Base-by-base conservation (phyloP, 2,113 vertebrate genomes). In the Orthonyx spaldingii region DNA sequence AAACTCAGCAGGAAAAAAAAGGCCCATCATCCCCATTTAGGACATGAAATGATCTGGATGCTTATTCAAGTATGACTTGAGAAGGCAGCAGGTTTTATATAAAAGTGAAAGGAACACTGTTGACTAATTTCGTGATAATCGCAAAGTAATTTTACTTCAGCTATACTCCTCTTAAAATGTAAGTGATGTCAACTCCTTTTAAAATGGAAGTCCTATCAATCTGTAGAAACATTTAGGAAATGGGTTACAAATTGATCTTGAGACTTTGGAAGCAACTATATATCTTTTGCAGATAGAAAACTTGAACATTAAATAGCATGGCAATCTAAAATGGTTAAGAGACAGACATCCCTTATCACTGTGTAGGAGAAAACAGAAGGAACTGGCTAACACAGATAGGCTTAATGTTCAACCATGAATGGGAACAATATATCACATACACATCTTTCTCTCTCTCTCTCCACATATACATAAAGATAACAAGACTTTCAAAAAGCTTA, bases 201-300 rank as follows among this genome's bases (percentile, higher is more conserved):
- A 64, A 88, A 85, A 74, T 42, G 4, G 7, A 82, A 60, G 3
- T 46, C 20, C 59, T 81, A 72, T 5, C 30, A 35, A 30, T 15
- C 32, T 28, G 21, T 13, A 53, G 39, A 69, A 90, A 39, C 37
- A 61, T 61, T 61, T 37, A 70, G 56, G 19, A 94, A 78, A 74
- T 61, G 4, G 12, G 30, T 65, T 74, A 92, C 1, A 2, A 74
- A 93, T 65, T 0, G 0, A 32, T 53, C 18, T 37, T 44, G 52
- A 75, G 71, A 88, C 37, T 77, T 69, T n/a, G 16, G 32, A 65
- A 82, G 22, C 4, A 9, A 70, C 75, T 82, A 41, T 47, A n/a
- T 52, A 41, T 55, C 65, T 85, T 84, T 9, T 53, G n/a, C 9
- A 15, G 33, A 71, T 4, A 85, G 44, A 82, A 66, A 13, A 82